Evolutionary conservation across 1,140 invertebrate genomes (phyloP), one percentile per base, ranked within the genome.

Genomic region (Pseudobourletiella spinata): DNA sequence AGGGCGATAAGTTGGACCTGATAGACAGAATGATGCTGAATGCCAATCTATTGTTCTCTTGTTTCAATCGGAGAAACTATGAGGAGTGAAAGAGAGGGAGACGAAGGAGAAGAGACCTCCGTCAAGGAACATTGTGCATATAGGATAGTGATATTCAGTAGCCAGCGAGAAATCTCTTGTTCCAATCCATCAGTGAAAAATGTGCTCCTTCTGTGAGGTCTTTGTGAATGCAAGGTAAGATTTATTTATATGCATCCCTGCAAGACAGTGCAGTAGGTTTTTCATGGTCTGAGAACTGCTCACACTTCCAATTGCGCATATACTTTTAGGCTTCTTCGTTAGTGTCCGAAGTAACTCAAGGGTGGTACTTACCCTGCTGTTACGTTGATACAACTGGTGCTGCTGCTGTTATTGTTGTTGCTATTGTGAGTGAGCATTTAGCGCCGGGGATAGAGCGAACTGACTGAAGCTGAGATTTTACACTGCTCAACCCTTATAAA

Each of bases 161-260:
- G 46, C 15, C 35, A 54, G 51, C 59, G 51, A 61, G 59, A 61
- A 56, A 61, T 43, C 39, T 55, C 51, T 54, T 43, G 39, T 61
- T 61, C 51, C 35, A 55, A 60, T 60, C 58, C 58, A 60, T 60
- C 58, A 60, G 28, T 60, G 58, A 52, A 60, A 60, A 60, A 60
- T 60, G 57, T 59, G 26, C 22, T 35, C 18, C 46, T 60, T 48
- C 29, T 60, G 58, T 51, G 48, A 51, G 48, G 48, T 51, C 48
- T 51, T 51, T 26, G 20, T 51, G 48, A 39, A 39, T 39, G n/a
- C 44, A 18, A 20, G 8, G 15, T 8, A 18, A 46, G 44, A 46
- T 46, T 46, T 46, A 46, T 4, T 46, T 20, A 46, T 20, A 14
- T 46, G 6, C 22, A 8, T 46, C 44, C n/a, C 35, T 39, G n/a